phyloP scores from a whole-genome alignment of 2,797 vertebrate genomes.

The Falco berigora region DNA sequence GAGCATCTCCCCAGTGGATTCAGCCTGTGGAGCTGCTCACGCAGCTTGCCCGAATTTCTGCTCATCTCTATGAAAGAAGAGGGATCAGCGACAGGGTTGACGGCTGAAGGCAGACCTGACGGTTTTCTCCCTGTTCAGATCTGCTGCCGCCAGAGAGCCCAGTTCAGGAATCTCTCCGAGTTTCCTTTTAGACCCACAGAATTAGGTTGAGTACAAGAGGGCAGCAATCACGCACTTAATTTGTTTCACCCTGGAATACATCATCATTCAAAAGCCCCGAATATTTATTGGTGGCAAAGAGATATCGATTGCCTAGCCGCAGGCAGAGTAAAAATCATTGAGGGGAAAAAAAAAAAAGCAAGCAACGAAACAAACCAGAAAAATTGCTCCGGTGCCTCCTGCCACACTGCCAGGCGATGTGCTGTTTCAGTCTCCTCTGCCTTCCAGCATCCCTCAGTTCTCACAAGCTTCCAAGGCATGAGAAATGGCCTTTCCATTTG shows the following conservation, averaged over 20 bases:
- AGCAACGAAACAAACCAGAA: not conserved
- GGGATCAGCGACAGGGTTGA: not conserved
- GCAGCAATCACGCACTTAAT: not conserved
- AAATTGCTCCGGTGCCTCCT: not conserved
- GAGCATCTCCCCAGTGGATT: not conserved
- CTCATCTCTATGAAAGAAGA: not conserved
- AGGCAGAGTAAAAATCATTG: constrained; percentile 37
- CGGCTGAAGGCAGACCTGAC: not conserved
- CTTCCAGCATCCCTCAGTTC: not conserved
- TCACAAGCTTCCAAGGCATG: not conserved
- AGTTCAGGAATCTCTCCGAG: not conserved
- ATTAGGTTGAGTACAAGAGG: not conserved
- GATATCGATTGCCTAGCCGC: constrained; percentile 27
- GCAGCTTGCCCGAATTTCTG: not conserved
- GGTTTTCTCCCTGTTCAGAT: not conserved
- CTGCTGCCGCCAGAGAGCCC: fast-evolving
- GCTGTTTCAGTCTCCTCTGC: not conserved
- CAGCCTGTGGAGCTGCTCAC: not conserved
- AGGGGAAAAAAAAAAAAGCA: not conserved
- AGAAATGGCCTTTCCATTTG: constrained; percentile 20
- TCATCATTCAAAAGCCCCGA: not conserved
- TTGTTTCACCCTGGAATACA: constrained; percentile 8
- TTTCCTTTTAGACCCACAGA: not conserved
- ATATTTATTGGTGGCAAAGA: constrained; percentile 6
- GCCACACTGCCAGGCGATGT: fast-evolving